Base-by-base conservation (phyloP, 1,140 invertebrate species). In the Drosophila dunni region DNA sequence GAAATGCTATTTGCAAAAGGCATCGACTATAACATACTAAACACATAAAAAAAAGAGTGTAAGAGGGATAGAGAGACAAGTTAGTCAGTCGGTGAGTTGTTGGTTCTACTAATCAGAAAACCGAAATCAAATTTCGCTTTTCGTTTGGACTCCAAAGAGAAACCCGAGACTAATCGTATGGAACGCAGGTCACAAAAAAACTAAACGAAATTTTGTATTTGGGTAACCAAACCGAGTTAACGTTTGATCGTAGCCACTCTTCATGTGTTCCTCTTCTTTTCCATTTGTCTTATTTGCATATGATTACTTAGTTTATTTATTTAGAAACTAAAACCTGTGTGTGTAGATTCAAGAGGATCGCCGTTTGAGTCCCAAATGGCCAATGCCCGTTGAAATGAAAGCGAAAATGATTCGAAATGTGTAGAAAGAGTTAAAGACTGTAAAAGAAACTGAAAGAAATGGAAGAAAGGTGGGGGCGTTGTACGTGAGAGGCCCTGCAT, bases 51-150 rank as follows among this genome's bases (percentile, higher is more conserved):
- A 11, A 2, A 13, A 38, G n/a, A 3, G 13, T 15, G 51, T 36
- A 15, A 54, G 6, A 13, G 51, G 38, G 36, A 11, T n/a, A 29
- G 66, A 29, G 66, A 51, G 48, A 61, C 46, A 15, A 57, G 54
- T 78, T 63, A 44, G 57, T 61, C 34, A 66, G 56, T 67, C 66
- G 66, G 69, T 29, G 24, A 29, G 24, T 70, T 57, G 78, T 79
- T 71, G 60, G 83, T 88, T 88, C 83, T 88, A 88, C 84, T 88
- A 88, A 89, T 83, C 83, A 89, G 79, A 78, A 80, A 88, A 79
- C 80, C 68, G 64, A 83, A 86, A 86, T 86, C 82, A 89, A 89
- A 88, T 88, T 89, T 88, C 84, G 84, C 84, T 88, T 89, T 88
- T 88, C 77, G 79, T 86, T 29, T 72, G 68, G 62, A 78, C 68